A percentile compares a stretch with the other conserved stretches of the same genome.
Evolutionary conservation across 2,888 invertebrate species (phyloP).

Genomic region (Mythimna impura): DNA sequence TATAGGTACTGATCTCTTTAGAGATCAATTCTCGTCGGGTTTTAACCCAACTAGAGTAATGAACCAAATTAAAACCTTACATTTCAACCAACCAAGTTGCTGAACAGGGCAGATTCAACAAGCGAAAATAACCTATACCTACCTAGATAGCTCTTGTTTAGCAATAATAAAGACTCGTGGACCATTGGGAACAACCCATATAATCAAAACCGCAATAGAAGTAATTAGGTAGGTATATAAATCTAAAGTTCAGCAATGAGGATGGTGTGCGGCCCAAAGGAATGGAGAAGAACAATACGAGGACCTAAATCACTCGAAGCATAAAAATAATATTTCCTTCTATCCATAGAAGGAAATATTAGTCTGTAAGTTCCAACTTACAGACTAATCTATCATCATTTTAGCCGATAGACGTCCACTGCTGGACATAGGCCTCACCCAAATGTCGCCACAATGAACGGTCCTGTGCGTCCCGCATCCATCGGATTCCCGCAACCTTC

Average conservation of each 20-base stretch:
- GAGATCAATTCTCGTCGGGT: too few relatives aligned
- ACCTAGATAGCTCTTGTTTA: not conserved
- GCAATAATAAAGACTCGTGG: not conserved
- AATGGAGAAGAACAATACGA: not conserved
- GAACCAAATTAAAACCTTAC: not conserved
- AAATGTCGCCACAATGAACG: too few relatives aligned
- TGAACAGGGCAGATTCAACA: not conserved
- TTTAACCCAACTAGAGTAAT: not conserved
- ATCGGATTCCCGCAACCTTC: too few relatives aligned
- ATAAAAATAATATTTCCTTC: not conserved
- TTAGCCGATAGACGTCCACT: too few relatives aligned
- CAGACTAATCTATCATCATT: too few relatives aligned
- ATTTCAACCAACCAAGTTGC: not conserved
- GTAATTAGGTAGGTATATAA: not conserved
- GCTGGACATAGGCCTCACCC: too few relatives aligned
- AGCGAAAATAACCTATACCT: not conserved
- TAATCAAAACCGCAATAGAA: not conserved
- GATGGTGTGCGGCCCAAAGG: not conserved
- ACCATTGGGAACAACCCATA: too few relatives aligned
- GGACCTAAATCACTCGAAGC: constrained; percentile 1
- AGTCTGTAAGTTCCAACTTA: too few relatives aligned
- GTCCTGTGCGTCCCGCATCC: too few relatives aligned
- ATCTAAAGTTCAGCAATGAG: constrained; percentile 5
- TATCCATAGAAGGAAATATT: too few relatives aligned
- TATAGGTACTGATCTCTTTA: not conserved